A percentile compares a stretch with the other conserved stretches of the same genome.
Evolutionary conservation across 2,797 vertebrate species (phyloP).

Genomic region (Selene dorsalis): DNA sequence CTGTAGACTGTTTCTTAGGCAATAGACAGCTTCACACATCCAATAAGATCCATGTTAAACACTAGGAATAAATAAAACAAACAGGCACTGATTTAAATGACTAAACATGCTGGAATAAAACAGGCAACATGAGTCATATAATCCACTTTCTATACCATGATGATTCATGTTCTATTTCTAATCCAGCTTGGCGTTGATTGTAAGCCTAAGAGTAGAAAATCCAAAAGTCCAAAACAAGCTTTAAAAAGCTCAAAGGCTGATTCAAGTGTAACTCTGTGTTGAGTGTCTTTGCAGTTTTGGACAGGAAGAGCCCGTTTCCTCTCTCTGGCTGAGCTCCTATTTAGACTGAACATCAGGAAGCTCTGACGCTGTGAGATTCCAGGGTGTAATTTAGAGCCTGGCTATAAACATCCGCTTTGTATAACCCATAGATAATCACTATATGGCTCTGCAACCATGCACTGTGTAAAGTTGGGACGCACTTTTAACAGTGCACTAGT

Average conservation of each 20-base stretch:
- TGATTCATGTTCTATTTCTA: slow-evolving; percentile 27
- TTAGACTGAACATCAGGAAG: slow-evolving; percentile 77
- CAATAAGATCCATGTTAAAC: background rate
- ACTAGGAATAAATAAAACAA: background rate
- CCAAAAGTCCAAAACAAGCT: background rate
- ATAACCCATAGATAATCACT: slow-evolving; percentile 41
- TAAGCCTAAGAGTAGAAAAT: background rate
- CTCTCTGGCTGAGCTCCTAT: slow-evolving; percentile 55
- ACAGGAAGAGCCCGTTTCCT: slow-evolving; percentile 81
- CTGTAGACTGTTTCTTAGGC: slow-evolving; percentile 20
- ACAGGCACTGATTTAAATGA: background rate
- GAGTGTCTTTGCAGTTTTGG: slow-evolving; percentile 60
- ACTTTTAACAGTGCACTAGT: background rate
- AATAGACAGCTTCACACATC: background rate
- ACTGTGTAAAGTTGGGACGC: background rate
- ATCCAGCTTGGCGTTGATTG: background rate
- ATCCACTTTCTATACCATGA: background rate
- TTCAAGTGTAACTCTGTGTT: slow-evolving; percentile 17
- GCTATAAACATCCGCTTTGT: slow-evolving; percentile 69
- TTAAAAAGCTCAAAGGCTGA: background rate
- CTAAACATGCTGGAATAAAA: background rate
- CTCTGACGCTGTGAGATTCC: slow-evolving; percentile 63
- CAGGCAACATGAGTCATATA: background rate
- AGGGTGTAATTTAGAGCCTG: slow-evolving; percentile 63
- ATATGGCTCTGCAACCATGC: background rate